Base-by-base conservation (phyloP, 2,797 vertebrate genomes). In the Spinus pinus region DNA sequence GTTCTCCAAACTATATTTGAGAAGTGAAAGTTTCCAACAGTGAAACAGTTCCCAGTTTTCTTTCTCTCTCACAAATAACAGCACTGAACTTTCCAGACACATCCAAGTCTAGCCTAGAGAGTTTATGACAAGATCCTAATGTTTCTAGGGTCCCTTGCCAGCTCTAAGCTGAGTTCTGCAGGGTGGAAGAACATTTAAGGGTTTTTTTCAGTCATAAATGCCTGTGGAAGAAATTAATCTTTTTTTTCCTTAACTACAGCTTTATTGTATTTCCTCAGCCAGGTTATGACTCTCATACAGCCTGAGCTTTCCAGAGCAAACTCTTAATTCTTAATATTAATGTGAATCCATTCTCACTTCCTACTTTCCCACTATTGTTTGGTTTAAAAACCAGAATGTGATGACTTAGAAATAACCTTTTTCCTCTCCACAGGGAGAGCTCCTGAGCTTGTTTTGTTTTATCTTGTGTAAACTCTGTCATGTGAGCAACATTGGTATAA, bases 311-410 rank as follows among this genome's bases (percentile, higher is more conserved):
- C 60, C 49, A 58, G 33, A 58, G 44, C 93, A 50, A 92, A 92
- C 54, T 73, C 77, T 95, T 33, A 79, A 88, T 85, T 94, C 81
- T 97, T 94, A 79, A 86, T 62, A 47, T 33, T 91, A 28, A 72
- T 49, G 33, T 46, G 41, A 72, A 50, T 39, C 58, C 5, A 25
- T 94, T 86, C 91, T 75, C 37, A 92, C 31, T 64, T 93, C 75
- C 78, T 46, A 14, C 22, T 66, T 86, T 81, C 60, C 24, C 11
- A 3, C 22, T 81, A 81, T 65, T 81, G 33, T 70, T 89, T 71
- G 60, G 10, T 86, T 91, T 95, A 82, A 83, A 46, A 83, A 46
- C 20, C 69, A 80, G 47, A 94, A 37, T 12, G 17, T 46, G 23
- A 30, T 54, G 44, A 83, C 69, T 91, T 67, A 77, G 42, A 92